These are phyloP conservation scores for Chelon labrosus DNA, from an alignment of 2,797 vertebrate genomes.

Conservation along the genomic window DNA sequence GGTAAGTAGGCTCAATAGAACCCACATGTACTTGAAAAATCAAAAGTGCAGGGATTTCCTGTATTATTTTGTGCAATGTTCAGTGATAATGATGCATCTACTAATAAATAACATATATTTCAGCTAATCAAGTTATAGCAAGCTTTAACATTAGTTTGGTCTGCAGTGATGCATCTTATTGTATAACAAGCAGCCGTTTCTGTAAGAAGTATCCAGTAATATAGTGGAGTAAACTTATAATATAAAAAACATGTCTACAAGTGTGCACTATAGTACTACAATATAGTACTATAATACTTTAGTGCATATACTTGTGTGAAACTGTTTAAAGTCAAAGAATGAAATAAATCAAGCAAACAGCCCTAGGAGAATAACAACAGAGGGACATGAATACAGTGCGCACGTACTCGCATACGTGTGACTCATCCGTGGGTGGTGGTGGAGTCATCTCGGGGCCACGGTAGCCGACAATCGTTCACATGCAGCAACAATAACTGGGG, in stretches of 20 bases:
- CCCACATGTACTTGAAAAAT: not conserved
- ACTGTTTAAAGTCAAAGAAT: slow-evolving; percentile 44
- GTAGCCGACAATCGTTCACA: slow-evolving; percentile 56
- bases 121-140: too few species aligned
- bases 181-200: not conserved
- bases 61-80: not conserved
- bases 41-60: not conserved
- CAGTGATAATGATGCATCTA: not conserved
- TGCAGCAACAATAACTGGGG: slow-evolving; percentile 55
- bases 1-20: not conserved
- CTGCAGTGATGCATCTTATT: not conserved
- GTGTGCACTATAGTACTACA: too few species aligned
- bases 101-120: too few species aligned
- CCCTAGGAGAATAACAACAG: slow-evolving; percentile 47
- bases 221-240: not conserved
- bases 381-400: slow-evolving; percentile 40
- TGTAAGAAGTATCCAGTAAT: not conserved
- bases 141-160: not conserved
- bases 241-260: not conserved
- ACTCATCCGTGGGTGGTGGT: slow-evolving; percentile 77
- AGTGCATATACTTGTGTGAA: not conserved
- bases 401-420: slow-evolving; percentile 50
- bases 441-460: slow-evolving; percentile 55
- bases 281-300: too few species aligned
- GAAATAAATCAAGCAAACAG: slow-evolving; percentile 58